phyloP scores from a whole-genome alignment of 2,888 invertebrate species.

The Aproaerema taeniolella region DNA sequence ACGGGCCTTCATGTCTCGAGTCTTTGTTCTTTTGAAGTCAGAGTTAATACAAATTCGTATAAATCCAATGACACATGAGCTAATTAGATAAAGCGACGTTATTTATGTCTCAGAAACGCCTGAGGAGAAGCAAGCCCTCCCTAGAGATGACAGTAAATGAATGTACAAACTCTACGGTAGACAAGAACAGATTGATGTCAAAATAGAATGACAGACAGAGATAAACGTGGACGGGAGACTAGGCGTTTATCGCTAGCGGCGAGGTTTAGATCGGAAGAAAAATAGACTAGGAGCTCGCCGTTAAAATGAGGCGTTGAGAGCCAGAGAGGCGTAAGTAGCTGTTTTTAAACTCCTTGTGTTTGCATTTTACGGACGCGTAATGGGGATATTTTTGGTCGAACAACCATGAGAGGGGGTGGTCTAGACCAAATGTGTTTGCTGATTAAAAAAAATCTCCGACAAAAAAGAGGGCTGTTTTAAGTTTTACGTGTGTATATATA shows the following conservation, averaged over 20 bases:
- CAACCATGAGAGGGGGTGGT: too few species aligned
- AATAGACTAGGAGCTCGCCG: constrained; percentile 27
- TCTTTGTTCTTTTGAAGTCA: constrained; percentile 39
- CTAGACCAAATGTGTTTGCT: too few species aligned
- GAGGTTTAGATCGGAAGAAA: constrained; percentile 30
- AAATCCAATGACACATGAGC: constrained; percentile 37
- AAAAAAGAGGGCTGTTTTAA: too few species aligned
- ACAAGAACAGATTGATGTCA: constrained; percentile 41
- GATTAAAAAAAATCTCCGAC: too few species aligned
- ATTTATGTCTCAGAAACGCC: constrained; percentile 38
- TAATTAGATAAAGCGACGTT: constrained; percentile 42
- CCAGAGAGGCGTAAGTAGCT: too few species aligned
- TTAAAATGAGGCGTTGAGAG: too few species aligned
- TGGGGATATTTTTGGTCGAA: too few species aligned
- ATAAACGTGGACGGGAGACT: constrained; percentile 22
- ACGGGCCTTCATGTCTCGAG: too few species aligned
- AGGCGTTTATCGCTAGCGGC: constrained; percentile 33
- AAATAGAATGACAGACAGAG: constrained; percentile 36
- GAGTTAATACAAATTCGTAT: constrained; percentile 29
- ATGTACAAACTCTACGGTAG: constrained; percentile 18
- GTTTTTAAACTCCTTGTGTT: too few species aligned
- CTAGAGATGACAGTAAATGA: constrained; percentile 16
- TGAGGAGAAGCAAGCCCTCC: constrained; percentile 24
- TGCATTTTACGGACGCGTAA: too few species aligned
- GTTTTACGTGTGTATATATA: too few species aligned